Evolutionary conservation across 2,888 invertebrate genomes (phyloP).

Genomic region (Erannis defoliaria): DNA sequence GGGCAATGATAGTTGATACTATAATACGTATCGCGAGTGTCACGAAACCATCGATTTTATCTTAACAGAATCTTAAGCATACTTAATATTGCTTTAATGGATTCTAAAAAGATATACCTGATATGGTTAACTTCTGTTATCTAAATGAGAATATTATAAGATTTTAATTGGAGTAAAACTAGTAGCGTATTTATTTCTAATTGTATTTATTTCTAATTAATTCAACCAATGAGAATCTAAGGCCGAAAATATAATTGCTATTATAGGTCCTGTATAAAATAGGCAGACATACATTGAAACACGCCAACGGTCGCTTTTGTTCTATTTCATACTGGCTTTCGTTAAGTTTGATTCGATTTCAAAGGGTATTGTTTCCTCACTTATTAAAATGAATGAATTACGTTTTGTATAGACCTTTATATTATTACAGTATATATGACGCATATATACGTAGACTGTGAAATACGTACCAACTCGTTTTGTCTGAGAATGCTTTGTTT

Average conservation of each 20-base stretch:
- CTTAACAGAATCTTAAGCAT: neutral
- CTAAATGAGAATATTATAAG: neutral
- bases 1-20: no score
- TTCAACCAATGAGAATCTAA: neutral
- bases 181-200: neutral
- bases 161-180: neutral
- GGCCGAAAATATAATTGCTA: neutral
- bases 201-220: neutral
- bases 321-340: slow-evolving; percentile 27
- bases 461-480: neutral
- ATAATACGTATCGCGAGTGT: neutral
- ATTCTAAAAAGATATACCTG: neutral
- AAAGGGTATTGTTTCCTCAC: slow-evolving; percentile 36
- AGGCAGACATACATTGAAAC: slow-evolving; percentile 4
- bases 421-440: no score
- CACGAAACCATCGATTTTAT: neutral
- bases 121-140: neutral
- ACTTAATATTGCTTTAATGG: slow-evolving; percentile 3
- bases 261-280: neutral
- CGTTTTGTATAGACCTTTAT: slow-evolving; percentile 27
- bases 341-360: slow-evolving; percentile 31
- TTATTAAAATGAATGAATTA: slow-evolving; percentile 44
- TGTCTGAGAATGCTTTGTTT: slow-evolving; percentile 16
- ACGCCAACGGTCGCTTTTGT: slow-evolving; percentile 27
- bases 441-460: slow-evolving; percentile 14